phyloP scores from a whole-genome alignment of 2,888 invertebrate species.

The Pristionchus maxplancki region DNA sequence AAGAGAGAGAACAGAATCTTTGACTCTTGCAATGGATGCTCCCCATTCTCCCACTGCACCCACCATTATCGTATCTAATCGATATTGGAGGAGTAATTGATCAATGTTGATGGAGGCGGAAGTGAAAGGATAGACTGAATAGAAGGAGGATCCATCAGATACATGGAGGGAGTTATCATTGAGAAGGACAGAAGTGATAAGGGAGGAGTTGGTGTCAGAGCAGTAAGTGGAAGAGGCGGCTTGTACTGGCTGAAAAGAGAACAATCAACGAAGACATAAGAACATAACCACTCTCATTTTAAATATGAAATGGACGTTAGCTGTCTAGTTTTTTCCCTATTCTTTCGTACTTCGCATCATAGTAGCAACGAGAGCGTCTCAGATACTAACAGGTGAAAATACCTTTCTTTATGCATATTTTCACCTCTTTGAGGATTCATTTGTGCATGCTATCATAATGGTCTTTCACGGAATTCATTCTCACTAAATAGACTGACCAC shows the following conservation, averaged over 20 bases:
- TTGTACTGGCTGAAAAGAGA: not conserved
- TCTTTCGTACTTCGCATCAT: not conserved
- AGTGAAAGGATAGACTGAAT: constrained; percentile 1
- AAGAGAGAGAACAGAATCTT: not conserved
- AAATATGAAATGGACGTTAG: too few relatives aligned
- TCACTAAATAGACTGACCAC: not conserved
- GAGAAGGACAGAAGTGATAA: not conserved
- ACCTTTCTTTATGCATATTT: not conserved
- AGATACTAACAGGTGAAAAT: not conserved
- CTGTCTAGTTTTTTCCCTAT: too few relatives aligned
- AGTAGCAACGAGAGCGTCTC: not conserved
- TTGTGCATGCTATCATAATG: not conserved
- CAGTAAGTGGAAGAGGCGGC: not conserved
- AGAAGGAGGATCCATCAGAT: not conserved
- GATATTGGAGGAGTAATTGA: not conserved
- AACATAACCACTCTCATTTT: too few relatives aligned
- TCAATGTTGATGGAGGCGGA: not conserved
- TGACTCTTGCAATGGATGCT: not conserved
- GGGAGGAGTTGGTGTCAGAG: not conserved
- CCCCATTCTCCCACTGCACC: constrained; percentile 3
- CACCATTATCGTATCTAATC: not conserved
- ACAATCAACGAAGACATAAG: too few relatives aligned
- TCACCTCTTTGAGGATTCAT: not conserved
- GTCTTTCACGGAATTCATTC: not conserved
- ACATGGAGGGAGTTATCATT: constrained; percentile 2